Evolutionary conservation across 2,113 vertebrate species (phyloP), one percentile per base, ranked within the genome.

Genomic region (Solea senegalensis): DNA sequence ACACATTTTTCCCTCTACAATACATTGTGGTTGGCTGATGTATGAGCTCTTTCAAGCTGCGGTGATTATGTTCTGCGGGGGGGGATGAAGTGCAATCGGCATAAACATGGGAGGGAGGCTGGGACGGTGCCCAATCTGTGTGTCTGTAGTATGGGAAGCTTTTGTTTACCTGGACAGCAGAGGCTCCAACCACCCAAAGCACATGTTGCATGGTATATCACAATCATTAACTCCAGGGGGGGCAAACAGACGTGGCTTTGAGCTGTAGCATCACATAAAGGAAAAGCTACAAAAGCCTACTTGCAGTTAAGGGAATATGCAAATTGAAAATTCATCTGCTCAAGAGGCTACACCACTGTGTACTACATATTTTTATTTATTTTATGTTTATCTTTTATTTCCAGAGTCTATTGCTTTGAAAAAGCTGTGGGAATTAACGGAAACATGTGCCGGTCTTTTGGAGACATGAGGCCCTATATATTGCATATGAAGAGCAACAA

Each of bases 101-200:
- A 13, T 53, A 73, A 86, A 86, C 26, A 57, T 39, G 8, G 54
- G 72, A 81, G 34, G 73, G 72, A 69, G 68, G 70, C 75, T 72
- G 77, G 77, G 77, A 74, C 72, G 73, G 75, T 6, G 81, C 69
- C 82, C 68, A 48, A 71, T 80, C 67, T 80, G 34, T 71, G 59
- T 64, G 73, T 80, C 65, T 80, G 12, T 70, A 64, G 73, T 80
- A 68, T 66, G 64, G 64, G 49, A 72, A 80, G 80, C 69, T 66
- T 88, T 90, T 91, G 89, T 90, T 90, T 89, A 88, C 85, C 83
- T 86, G 86, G 76, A 72, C 71, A 83, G 80, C 72, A 67, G 67
- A 83, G 67, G 57, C 66, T 63, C 56, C 16, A 57, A 82, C 66
- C 50, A 74, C 63, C 76, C 81, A 74, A 74, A 89, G 83, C 85